Base-by-base conservation (phyloP, 2,113 vertebrate genomes). In the Diadophis punctatus region DNA sequence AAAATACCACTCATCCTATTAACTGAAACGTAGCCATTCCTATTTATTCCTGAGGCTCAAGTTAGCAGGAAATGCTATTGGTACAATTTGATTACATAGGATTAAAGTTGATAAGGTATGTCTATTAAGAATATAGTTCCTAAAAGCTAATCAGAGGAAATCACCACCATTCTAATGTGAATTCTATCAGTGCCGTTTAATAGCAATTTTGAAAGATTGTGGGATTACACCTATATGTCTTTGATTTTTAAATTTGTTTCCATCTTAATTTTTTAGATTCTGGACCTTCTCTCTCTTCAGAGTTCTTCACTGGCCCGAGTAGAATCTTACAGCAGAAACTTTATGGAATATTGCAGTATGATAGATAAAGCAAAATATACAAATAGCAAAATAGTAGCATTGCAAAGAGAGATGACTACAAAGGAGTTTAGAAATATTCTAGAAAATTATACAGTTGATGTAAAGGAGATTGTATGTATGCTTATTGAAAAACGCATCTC, bases 391-490 rank as follows among this genome's bases (percentile, higher is more conserved):
- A 91, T 94, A 30, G 91, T 90, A 58, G 1, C 51, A 51, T 25
- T 91, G 34, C 49, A 84, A 94, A 93, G 92, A 20, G 91, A 97
- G 86, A 49, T 94, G 46, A 92, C 93, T 49, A 94, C 93, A 23
- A 8, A 84, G 43, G 95, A 94, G 86, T 97, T 97, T 90, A 95
- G 92, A 92, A 63, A 34, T 0, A 2, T 97, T 68, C 91, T 96
- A 56, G 55, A 92, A 85, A 93, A 93, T 56, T 93, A 94, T 85
- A 95, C 48, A 53, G 94, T 86, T 34, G 95, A 93, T 93, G 55
- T 96, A n/a, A 92, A 18, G 39, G 90, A 95, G 5, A 90, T 96
- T 43, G 89, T 95, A 89, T 92, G 85, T 30, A 97, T 96, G 94
- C 9, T 89, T 87, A 90, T 91, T 86, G 94, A 96, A 88, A 95